Evolutionary conservation across 2,888 invertebrate genomes (phyloP), one percentile per base, ranked within the genome.

Genomic region (Scaptomyza flava): DNA sequence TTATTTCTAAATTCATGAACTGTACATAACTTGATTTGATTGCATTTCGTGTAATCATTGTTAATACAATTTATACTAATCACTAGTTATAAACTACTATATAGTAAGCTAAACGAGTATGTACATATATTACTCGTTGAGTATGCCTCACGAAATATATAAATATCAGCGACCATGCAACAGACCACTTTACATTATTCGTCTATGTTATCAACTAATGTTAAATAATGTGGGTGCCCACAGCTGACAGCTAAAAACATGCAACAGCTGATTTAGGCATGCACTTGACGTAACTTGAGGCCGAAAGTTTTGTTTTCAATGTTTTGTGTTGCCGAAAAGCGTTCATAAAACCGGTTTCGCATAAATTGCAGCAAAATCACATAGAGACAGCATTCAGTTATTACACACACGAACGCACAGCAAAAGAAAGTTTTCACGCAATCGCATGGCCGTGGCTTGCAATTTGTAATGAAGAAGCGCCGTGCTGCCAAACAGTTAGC

Each of bases 401-500:
- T 65, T 58, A 57, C 48, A 41, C 63, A 52, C 50, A 75, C 31
- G 60, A 53, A 42, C 47, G 50, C 52, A 58, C 58, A 61, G 64
- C 61, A 84, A 85, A 85, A 85, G 84, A 85, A 85, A 85, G 84
- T 87, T 84, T 84, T 85, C 82, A 87, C 87, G 84, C 84, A 85
- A 87, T 82, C 73, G 58, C 30, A 62, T 66, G 66, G 68, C 72
- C 72, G 60, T 67, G 71, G 59, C 61, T 72, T 81, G 87, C 83
- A 80, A 79, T 84, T 79, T 80, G 87, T 84, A 80, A 84, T 84
- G 87, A 80, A 75, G 83, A 81, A 77, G 79, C 78, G 78, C 61
- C 62, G 60, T 59, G 57, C 67, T 64, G 67, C 14, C 38, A 12
- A 76, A 68, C 83, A 83, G 77, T 86, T 51, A 62, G 51, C 66